Evolutionary conservation across 2,888 invertebrate species (phyloP), one percentile per base, ranked within the genome.

Genomic region (Scrobipalpa costella): DNA sequence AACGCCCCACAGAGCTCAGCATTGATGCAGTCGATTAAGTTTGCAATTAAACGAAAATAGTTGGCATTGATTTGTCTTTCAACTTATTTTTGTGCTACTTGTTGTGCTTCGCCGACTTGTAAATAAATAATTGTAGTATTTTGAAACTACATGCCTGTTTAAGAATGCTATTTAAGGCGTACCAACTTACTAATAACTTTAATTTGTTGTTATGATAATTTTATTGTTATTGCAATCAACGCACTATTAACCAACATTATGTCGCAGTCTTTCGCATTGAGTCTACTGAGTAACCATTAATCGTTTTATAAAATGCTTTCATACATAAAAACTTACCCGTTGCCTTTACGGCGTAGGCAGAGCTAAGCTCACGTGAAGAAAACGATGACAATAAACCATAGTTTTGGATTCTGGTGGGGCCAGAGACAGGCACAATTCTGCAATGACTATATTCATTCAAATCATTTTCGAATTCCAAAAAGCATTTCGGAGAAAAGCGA

Each of bases 41-140:
- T 33, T 13, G 52, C 15, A 21, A 52, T 52, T 1, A 52, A 52
- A 21, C 55, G 17, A 57, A 36, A 57, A 57, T 33, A 9, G 36
- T 9, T 57, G 36, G 57, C 57, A 57, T 57, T 57, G 57, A 36
- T 57, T 57, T 55, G 17, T 57, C 38, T 57, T 57, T 57, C 5
- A 36, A n/a, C 17, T 15, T 52, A 15, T 15, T 15, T 52, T 21
- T 47, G 47, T 47, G 47, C 15, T 44, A 5, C 44, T 15, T 21
- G 8, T 8, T 3, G 5, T 3, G 27, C 2, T 47, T n/a, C 13
- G 5, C n/a, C 33, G 1, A 19, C 9, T 49, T 49, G 11, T 9
- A 49, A 19, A 49, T 19, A 49, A 49, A 17, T 17, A 49, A 17
- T 9, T 19, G 19, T 49, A 1, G 17, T 21, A 3, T 49, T 49